These are phyloP conservation scores for Clunio marinus DNA, from an alignment of 2,888 invertebrate genomes.

Conservation along the genomic window DNA sequence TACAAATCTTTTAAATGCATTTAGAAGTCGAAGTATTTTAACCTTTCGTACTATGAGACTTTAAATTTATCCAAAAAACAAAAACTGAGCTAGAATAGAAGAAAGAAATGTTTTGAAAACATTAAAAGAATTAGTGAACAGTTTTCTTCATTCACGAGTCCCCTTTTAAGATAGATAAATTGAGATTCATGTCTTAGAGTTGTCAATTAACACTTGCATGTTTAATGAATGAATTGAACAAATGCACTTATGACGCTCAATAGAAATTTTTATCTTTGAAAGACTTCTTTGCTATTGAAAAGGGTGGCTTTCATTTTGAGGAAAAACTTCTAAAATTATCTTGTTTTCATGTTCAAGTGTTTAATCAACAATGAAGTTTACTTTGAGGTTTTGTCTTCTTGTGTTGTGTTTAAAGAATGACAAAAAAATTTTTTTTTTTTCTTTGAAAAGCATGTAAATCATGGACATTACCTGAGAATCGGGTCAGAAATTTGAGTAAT, in stretches of 20 bases:
- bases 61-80: too few relatives aligned
- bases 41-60: background rate
- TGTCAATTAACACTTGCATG: conserved; percentile 37
- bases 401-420: background rate
- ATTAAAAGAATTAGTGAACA: background rate
- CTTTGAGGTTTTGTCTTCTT: too few relatives aligned
- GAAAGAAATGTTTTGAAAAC: conserved; percentile 16
- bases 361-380: too few relatives aligned
- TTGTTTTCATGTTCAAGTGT: too few relatives aligned
- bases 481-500: conserved; percentile 37
- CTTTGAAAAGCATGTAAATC: background rate
- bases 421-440: background rate
- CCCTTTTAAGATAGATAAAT: background rate
- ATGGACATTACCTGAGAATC: conserved; percentile 37
- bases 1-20: conserved; percentile 21
- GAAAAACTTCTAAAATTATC: too few relatives aligned
- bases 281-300: too few relatives aligned
- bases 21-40: background rate
- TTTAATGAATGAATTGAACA: conserved; percentile 35
- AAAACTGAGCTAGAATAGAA: too few relatives aligned
- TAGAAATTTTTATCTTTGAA: background rate
- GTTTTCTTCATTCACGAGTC: background rate
- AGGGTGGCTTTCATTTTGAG: too few relatives aligned
- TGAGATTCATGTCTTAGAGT: conserved; percentile 20
- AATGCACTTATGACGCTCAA: conserved; percentile 19